A percentile compares a stretch with the other conserved stretches of the same genome.
phyloP scores from a whole-genome alignment of 2,888 invertebrate species.

The Mythimna ferrago region DNA sequence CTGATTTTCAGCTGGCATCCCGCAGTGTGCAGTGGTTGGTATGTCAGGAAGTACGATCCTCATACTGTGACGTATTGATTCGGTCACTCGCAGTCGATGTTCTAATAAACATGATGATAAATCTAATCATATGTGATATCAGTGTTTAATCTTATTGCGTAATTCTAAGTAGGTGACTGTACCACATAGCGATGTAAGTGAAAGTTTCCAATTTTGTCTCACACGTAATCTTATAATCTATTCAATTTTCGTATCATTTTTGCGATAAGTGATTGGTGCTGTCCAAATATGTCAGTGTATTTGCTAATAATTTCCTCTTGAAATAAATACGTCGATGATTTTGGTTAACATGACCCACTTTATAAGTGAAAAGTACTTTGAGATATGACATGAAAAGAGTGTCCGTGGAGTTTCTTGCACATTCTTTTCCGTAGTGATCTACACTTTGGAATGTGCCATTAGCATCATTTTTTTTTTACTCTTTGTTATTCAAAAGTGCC shows the following conservation, averaged over 20 bases:
- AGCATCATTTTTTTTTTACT: no score
- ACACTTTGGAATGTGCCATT: no score
- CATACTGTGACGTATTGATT: not conserved
- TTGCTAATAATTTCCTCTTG: not conserved
- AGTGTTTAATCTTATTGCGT: conserved; percentile 51
- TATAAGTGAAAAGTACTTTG: not conserved
- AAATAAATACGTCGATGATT: not conserved
- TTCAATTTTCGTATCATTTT: conserved; percentile 38
- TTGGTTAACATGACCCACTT: not conserved
- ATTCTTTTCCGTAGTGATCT: no score
- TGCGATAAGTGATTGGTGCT: conserved; percentile 10
- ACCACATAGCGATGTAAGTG: conserved; percentile 39
- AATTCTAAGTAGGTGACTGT: conserved; percentile 52
- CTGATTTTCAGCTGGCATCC: no score
- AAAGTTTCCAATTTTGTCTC: conserved; percentile 51
- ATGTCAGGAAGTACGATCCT: not conserved
- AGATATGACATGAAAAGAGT: not conserved
- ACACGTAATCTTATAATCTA: conserved; percentile 50
- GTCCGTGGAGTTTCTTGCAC: no score
- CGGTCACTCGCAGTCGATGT: conserved; percentile 19
- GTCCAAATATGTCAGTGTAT: not conserved
- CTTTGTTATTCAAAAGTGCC: no score
- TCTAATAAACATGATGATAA: conserved; percentile 25
- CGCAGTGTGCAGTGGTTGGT: no score
- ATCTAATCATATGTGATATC: conserved; percentile 56